These are phyloP conservation scores for Drosophila fuyamai DNA, from an alignment of 1,140 invertebrate genomes.

Conservation along the genomic window DNA sequence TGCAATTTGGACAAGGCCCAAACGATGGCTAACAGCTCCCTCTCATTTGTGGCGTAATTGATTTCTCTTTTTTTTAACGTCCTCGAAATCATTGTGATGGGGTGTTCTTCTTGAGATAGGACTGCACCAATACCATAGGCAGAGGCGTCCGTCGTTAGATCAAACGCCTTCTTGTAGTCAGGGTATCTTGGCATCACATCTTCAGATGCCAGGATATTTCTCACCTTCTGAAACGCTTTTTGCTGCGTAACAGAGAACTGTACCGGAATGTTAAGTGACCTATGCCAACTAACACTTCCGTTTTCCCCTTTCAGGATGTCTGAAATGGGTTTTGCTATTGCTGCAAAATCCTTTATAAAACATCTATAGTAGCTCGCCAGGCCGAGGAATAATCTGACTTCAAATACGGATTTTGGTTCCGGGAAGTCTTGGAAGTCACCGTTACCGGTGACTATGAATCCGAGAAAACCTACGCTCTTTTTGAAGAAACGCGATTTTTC, in stretches of 20 bases:
- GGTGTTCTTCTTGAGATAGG: neutral
- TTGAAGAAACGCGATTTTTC: too few relatives aligned
- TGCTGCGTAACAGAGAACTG: neutral
- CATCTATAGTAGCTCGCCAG: too few relatives aligned
- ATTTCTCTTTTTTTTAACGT: neutral
- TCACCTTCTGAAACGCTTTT: neutral
- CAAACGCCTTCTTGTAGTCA: neutral
- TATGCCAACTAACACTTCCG: neutral
- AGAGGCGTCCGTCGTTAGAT: conserved; percentile 2
- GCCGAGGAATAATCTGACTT: too few relatives aligned
- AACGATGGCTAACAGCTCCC: neutral
- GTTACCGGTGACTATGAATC: too few relatives aligned
- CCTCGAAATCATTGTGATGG: conserved; percentile 1
- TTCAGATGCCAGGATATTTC: neutral
- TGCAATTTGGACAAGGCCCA: conserved; percentile 4
- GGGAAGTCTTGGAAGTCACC: too few relatives aligned
- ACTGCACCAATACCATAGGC: conserved; percentile 1
- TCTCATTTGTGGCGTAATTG: neutral
- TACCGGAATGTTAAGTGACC: neutral
- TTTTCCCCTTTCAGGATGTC: too few relatives aligned
- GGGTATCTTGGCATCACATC: neutral
- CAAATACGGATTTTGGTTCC: too few relatives aligned
- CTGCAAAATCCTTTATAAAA: too few relatives aligned
- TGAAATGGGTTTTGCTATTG: too few relatives aligned
- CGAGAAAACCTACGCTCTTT: too few relatives aligned